Evolutionary conservation across 2,797 vertebrate species (phyloP).

Genomic region (Phaenicophaeus curvirostris): DNA sequence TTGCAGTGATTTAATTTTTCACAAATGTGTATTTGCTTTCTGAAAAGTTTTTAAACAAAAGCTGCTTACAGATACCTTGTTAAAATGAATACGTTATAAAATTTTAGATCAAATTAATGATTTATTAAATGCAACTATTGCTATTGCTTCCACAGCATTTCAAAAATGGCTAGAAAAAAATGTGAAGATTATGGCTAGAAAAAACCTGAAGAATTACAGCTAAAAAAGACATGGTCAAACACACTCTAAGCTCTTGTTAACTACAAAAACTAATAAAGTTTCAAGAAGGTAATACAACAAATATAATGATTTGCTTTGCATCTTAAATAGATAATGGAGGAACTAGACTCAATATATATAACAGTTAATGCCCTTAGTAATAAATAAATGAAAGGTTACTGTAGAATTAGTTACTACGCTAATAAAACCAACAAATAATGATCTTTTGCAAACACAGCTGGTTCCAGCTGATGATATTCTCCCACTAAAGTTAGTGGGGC

Average conservation of each 20-base stretch:
- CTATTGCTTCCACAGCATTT: background rate
- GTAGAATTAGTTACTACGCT: background rate
- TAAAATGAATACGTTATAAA: background rate
- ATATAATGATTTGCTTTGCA: background rate
- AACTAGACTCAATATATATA: background rate
- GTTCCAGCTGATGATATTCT: background rate
- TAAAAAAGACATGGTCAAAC: background rate
- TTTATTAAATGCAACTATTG: background rate
- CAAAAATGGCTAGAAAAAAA: background rate
- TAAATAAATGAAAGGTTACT: background rate
- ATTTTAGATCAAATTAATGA: background rate
- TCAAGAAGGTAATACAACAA: background rate
- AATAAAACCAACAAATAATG: background rate
- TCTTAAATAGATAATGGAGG: constrained; percentile 43
- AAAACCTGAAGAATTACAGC: background rate
- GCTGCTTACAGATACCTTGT: background rate
- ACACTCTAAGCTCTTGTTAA: background rate
- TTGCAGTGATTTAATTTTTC: background rate
- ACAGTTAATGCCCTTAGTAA: background rate
- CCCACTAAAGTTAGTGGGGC: accelerated
- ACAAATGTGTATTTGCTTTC: background rate
- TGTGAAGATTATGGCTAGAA: background rate
- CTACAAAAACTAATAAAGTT: background rate
- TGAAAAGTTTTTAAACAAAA: background rate
- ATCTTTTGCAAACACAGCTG: accelerated